Evolutionary conservation across 2,888 invertebrate species (phyloP), one percentile per base, ranked within the genome.

Genomic region (Eretmocerus hayati): DNA sequence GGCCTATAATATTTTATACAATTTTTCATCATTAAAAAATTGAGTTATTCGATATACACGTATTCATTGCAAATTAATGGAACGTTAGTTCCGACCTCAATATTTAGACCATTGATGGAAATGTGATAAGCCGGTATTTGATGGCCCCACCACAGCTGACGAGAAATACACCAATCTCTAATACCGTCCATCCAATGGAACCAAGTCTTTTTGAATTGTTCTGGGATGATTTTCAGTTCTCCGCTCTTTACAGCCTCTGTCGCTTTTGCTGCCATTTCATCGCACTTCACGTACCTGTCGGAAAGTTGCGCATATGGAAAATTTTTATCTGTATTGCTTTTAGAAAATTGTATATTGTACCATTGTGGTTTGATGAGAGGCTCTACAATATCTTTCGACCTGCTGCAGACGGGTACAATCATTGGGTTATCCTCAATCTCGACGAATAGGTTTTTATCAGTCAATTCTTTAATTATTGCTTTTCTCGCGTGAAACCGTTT

Each of bases 141-240:
- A 73, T 99, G 99, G 2, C 99, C 99, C 99, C 99, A 99, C 99
- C 99, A 99, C 46, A 99, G 77, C 72, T 99, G 99, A 2, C 91
- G 78, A 1, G 96, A 97, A 50, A 99, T 90, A 73, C 99, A 99
- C 99, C 99, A 99, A 72, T 99, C 97, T 4, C 94, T 82, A 58
- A 94, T 93, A 64, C 90, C 90, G 64, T 89, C 89, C 81, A 99
- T 85, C 97, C 97, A 99, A 65, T 86, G 82, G 71, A 83, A 86
- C 99, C 99, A 99, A 26, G 83, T 90, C 74, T 90, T 92, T 58
- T 85, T 85, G 72, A 94, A 93, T 44, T 83, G 81, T 56, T 90
- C 90, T 0, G 99, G 99, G 46, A 93, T 83, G 47, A 99, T 87
- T 72, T 85, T 86, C 50, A 99, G 75, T 53, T 86, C 84, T 13